Conservation (phyloP, 1,140 invertebrate genomes). For the Drosophila pseudoobscura region DNA sequence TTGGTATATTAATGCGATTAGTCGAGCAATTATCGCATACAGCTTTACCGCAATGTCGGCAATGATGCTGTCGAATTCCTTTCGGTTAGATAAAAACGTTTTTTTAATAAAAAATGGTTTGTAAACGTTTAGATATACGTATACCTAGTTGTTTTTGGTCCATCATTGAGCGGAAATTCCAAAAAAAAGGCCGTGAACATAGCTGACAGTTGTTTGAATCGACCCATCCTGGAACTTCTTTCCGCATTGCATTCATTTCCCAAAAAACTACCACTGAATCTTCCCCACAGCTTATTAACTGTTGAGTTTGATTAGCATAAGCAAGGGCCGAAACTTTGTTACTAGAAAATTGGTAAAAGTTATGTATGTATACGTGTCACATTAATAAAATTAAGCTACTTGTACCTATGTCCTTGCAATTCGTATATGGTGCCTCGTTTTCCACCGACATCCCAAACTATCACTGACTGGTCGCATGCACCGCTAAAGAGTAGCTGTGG, state of each 20-base stretch:
- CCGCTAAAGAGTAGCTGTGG: constrained; percentile 96
- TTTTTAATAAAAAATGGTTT: neutral
- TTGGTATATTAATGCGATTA: constrained; percentile 93
- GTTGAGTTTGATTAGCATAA: constrained; percentile 90
- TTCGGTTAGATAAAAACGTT: neutral
- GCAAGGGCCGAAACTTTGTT: constrained; percentile 92
- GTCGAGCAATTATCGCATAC: constrained; percentile 96
- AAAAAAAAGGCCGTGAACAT: constrained; percentile 98
- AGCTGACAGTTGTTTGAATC: constrained; percentile 97
- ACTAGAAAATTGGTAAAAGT: constrained; percentile 28
- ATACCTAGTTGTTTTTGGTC: constrained; percentile 95
- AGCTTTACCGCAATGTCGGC: constrained; percentile 95
- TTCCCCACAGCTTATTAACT: constrained; percentile 96
- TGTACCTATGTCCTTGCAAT: constrained; percentile 95
- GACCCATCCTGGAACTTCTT: constrained; percentile 97
- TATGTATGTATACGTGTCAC: neutral
- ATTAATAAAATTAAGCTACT: too few species aligned
- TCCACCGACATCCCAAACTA: constrained; percentile 99
- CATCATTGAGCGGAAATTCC: constrained; percentile 99
- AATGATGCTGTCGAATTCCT: constrained; percentile 93
- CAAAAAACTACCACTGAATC: constrained; percentile 97
- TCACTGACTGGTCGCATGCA: constrained; percentile 96
- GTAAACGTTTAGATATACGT: constrained; percentile 69
- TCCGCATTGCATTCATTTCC: constrained; percentile 94
- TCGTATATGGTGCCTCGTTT: constrained; percentile 98